These are phyloP conservation scores for Procambarus clarkii DNA, from an alignment of 1,140 invertebrate genomes.

Conservation along the genomic window DNA sequence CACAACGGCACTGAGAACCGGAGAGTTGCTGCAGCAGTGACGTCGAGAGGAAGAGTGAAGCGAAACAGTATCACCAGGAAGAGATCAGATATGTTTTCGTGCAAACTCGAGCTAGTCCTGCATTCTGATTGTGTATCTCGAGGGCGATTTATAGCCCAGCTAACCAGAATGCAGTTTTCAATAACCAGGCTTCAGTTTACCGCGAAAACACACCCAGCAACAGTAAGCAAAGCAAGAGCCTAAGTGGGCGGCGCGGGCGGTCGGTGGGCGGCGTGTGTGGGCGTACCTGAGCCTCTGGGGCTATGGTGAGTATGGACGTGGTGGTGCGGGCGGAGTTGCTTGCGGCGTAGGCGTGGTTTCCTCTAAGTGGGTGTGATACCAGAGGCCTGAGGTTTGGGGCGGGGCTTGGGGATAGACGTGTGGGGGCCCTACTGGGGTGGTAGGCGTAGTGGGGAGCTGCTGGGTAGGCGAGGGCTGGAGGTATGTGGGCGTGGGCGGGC, in stretches of 20 bases:
- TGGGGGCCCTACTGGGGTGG: slow-evolving; percentile 43
- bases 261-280: slow-evolving; percentile 51
- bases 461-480: slow-evolving; percentile 53
- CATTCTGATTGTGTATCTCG: neutral
- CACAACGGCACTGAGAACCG: neutral
- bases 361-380: slow-evolving; percentile 64
- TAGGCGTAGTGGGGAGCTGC: slow-evolving; percentile 50
- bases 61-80: neutral
- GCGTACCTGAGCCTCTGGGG: slow-evolving; percentile 62
- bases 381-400: slow-evolving; percentile 55
- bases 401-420: slow-evolving; percentile 55
- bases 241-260: slow-evolving; percentile 14
- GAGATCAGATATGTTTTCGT: neutral
- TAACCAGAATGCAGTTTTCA: slow-evolving; percentile 6
- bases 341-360: slow-evolving; percentile 49
- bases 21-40: neutral
- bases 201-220: slow-evolving; percentile 4
- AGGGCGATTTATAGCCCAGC: neutral
- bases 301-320: slow-evolving; percentile 60
- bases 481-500: slow-evolving; percentile 59
- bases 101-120: neutral
- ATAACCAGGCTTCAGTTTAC: neutral
- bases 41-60: slow-evolving; percentile 1
- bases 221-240: slow-evolving; percentile 30
- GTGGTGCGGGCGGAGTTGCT: slow-evolving; percentile 44